Evolutionary conservation across 2,888 invertebrate species (phyloP).

Genomic region (Zeuzera pyrina): DNA sequence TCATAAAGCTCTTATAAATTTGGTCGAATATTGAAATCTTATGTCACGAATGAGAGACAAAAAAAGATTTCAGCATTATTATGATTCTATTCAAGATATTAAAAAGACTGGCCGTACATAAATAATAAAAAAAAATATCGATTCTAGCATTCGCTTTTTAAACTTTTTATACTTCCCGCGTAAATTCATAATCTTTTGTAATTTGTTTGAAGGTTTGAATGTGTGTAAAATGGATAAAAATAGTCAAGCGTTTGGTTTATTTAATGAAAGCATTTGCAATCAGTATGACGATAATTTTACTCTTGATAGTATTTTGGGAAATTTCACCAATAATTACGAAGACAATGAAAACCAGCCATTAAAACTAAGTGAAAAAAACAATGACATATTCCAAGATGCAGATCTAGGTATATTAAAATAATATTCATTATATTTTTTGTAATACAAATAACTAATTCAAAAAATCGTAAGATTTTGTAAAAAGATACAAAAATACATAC

Average conservation of each 20-base stretch:
- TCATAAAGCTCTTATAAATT: not conserved
- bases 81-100: not conserved
- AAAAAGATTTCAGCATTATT: no score
- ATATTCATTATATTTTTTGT: no score
- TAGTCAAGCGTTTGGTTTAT: constrained; percentile 17
- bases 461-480: no score
- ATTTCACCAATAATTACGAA: no score
- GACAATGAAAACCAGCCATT: no score
- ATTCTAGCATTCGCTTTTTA: constrained; percentile 16
- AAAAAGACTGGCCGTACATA: no score
- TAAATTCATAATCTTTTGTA: constrained; percentile 5
- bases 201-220: constrained; percentile 1
- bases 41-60: not conserved
- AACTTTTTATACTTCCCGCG: constrained; percentile 11
- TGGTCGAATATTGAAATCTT: not conserved
- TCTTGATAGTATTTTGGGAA: constrained; percentile 17
- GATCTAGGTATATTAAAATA: no score
- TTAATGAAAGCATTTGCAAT: constrained; percentile 28
- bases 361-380: no score
- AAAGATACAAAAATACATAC: no score
- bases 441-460: no score
- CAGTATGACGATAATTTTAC: constrained; percentile 36
- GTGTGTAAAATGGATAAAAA: constrained; percentile 24
- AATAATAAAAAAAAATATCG: no score
- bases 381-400: no score